phyloP scores from a whole-genome alignment of 2,888 invertebrate genomes.

The Acleris sparsana region DNA sequence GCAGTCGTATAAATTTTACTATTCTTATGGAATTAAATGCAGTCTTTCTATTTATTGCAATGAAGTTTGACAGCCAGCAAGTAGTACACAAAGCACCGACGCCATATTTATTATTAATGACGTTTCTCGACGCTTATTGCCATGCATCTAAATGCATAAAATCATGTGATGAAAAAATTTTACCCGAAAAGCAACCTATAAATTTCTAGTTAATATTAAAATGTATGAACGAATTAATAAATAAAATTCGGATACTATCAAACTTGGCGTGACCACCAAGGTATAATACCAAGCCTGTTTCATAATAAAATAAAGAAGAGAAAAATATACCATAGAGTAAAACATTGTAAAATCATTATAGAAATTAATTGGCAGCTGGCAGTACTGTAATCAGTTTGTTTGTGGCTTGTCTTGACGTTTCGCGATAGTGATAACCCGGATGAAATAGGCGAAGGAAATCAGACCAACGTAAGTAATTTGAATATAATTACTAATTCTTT shows the following conservation, averaged over 20 bases:
- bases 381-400: constrained; percentile 25
- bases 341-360: too few species aligned
- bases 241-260: too few species aligned
- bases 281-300: too few species aligned
- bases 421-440: constrained; percentile 19
- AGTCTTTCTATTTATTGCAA: constrained; percentile 41
- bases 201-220: too few species aligned
- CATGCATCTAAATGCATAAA: background rate
- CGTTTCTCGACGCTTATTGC: constrained; percentile 15
- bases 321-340: too few species aligned
- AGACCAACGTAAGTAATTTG: constrained; percentile 20
- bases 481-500: background rate
- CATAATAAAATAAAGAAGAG: too few species aligned
- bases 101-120: constrained; percentile 52
- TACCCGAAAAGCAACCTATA: too few species aligned
- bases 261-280: too few species aligned
- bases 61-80: constrained; percentile 45
- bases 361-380: constrained; percentile 4
- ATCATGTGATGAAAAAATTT: too few species aligned
- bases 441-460: constrained; percentile 10
- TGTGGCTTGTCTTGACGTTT: constrained; percentile 25
- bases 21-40: constrained; percentile 42
- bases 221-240: too few species aligned
- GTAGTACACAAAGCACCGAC: constrained; percentile 49
- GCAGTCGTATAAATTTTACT: constrained; percentile 35